Base-by-base conservation (phyloP, 2,113 vertebrate species). In the Danionella cerebrum region DNA sequence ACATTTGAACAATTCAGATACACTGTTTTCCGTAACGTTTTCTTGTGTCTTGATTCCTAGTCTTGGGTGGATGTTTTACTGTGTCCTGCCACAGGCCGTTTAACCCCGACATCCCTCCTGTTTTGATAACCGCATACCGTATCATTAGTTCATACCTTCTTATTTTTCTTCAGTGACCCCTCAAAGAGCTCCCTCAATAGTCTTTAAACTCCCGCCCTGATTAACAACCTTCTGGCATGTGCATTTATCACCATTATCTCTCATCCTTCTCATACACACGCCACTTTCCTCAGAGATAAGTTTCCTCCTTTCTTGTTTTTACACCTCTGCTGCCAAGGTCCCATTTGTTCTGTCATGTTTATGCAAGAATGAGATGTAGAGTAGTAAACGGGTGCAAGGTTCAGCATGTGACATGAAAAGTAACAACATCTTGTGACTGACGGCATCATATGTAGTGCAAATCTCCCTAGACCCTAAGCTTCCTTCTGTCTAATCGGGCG, bases 221-320 rank as follows among this genome's bases (percentile, higher is more conserved):
- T 44, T 29, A 59, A 44, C 38, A 44, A 18, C n/a, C 22, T 59
- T 22, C 0, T 44, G 55, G 42, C 38, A 11, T 11, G 13, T 29
- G 16, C 8, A 59, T 59, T 31, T 71, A 33, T 52, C 59, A 27
- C n/a, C 7, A 33, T 53, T 42, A 65, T 25, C 47, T 3, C 10
- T 27, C 27, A 31, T 24, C 36, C 69, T 19, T 41, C 19, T 35
- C 21, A 18, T 8, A 9, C 18, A 50, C 25, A 54, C 38, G 41
- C 55, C 19, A 16, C 19, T 53, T 53, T 33, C 29, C 10, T 33
- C 74, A 55, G 75, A 72, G 73, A 79, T 69, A 62, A 67, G 14
- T 10, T n/a, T 2, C 5, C 29, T 33, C 11, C 9, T 10, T 33
- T 19, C 51, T 33, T 53, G n/a, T 62, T 21, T 51, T 35, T 22